Conservation (phyloP, 2,113 vertebrate species). For the Dipodomys ordii region DNA sequence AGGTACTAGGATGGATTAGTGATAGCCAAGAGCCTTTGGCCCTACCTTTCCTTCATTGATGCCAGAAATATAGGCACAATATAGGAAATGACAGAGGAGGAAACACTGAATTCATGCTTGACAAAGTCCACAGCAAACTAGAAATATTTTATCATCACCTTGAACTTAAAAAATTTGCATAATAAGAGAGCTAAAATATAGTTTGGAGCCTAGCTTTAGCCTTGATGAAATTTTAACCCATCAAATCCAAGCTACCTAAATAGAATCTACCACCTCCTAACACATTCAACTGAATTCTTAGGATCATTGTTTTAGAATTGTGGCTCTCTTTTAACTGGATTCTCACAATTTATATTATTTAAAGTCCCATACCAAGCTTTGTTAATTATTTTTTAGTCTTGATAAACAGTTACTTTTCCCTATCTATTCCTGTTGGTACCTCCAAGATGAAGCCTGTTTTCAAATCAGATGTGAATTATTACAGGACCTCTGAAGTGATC, state of each 20-base stretch:
- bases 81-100: not conserved
- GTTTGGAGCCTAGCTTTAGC: not conserved
- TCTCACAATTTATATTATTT: not conserved
- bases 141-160: not conserved
- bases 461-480: not conserved
- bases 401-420: not conserved
- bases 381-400: not conserved
- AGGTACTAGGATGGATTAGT: too few relatives aligned
- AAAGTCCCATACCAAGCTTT: not conserved
- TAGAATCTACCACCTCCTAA: not conserved
- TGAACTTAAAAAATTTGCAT: not conserved
- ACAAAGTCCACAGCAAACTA: not conserved
- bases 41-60: not conserved
- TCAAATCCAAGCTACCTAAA: not conserved
- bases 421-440: not conserved
- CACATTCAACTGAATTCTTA: not conserved
- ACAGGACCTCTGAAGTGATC: not conserved
- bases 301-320: not conserved
- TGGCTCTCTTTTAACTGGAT: not conserved
- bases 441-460: not conserved
- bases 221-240: not conserved
- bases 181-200: not conserved
- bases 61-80: not conserved
- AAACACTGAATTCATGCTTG: not conserved
- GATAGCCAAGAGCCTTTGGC: not conserved